Percentiles rank a stretch among this genome's conserved stretches.
Evolutionary conservation across 2,113 vertebrate species (phyloP).

Genomic region (Collichthys lucidus): DNA sequence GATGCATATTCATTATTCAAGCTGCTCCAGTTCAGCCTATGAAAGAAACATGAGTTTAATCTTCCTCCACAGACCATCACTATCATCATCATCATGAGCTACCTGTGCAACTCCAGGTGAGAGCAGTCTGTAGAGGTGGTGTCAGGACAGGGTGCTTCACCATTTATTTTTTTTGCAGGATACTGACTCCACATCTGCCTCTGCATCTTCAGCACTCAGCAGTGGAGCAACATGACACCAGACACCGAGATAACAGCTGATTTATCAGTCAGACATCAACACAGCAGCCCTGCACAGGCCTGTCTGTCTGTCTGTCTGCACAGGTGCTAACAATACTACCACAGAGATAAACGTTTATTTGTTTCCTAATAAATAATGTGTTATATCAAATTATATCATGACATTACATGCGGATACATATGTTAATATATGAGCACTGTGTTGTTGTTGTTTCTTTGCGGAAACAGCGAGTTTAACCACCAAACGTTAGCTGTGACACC

Average conservation of each 20-base stretch:
- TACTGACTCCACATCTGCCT: neutral
- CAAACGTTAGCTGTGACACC: slow-evolving; percentile 69
- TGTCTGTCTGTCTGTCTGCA: neutral
- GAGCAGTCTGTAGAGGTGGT: neutral
- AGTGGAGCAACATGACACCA: too few relatives aligned
- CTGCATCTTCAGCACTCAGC: neutral
- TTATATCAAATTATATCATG: neutral
- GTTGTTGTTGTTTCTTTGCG: slow-evolving; percentile 3
- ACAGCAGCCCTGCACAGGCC: slow-evolving; percentile 51
- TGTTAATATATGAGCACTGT: accelerated
- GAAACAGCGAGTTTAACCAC: slow-evolving; percentile 21
- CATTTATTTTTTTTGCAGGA: neutral
- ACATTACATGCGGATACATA: too few relatives aligned
- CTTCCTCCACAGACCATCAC: slow-evolving; percentile 17
- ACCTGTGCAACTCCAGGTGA: neutral
- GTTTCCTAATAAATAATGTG: neutral
- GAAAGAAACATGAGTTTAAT: slow-evolving; percentile 74
- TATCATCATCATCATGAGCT: slow-evolving; percentile 16
- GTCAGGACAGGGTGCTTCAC: neutral
- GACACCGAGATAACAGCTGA: accelerated
- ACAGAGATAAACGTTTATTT: neutral
- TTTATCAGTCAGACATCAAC: neutral
- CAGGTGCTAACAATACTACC: slow-evolving; percentile 33
- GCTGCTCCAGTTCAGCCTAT: slow-evolving; percentile 52
- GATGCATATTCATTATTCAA: slow-evolving; percentile 81